These are phyloP conservation scores for Caenorhabditis becei DNA, from an alignment of 2,888 invertebrate species.

Conservation along the genomic window DNA sequence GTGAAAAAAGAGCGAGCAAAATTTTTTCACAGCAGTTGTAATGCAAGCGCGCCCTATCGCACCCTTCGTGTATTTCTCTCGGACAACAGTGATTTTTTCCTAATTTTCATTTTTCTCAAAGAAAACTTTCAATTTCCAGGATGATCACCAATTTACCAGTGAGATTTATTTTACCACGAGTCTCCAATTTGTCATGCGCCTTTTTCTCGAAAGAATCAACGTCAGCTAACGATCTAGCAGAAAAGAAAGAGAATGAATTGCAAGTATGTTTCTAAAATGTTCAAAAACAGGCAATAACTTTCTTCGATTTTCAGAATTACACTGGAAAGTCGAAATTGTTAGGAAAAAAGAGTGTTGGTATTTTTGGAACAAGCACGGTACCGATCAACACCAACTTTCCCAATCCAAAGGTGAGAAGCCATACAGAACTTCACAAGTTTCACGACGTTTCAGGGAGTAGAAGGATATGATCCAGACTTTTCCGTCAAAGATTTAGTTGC, in stretches of 20 bases:
- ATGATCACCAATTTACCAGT: constrained; percentile 27
- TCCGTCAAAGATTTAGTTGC: constrained; percentile 71
- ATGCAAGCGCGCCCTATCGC: constrained; percentile 13
- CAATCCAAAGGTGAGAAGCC: constrained; percentile 63
- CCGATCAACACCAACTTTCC: constrained; percentile 76
- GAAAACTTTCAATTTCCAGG: constrained; percentile 1
- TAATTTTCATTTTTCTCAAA: constrained; percentile 2
- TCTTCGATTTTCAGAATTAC: constrained; percentile 28
- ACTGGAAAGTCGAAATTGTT: constrained; percentile 55
- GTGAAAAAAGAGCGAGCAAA: not conserved
- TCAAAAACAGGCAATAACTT: not conserved
- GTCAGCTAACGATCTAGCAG: constrained; percentile 16
- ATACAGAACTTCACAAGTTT: not conserved
- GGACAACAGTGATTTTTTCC: constrained; percentile 7
- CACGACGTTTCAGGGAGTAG: constrained; percentile 62
- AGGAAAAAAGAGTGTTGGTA: constrained; percentile 55
- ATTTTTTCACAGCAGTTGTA: not conserved
- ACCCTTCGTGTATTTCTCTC: constrained; percentile 33
- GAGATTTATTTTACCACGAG: constrained; percentile 1
- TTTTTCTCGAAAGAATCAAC: constrained; percentile 40
- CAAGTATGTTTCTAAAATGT: constrained; percentile 30
- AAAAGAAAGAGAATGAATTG: constrained; percentile 39
- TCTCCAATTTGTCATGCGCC: constrained; percentile 15
- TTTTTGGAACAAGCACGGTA: constrained; percentile 69
- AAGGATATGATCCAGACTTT: constrained; percentile 71